A percentile compares a stretch with the other conserved stretches of the same genome.
phyloP scores from a whole-genome alignment of 2,797 vertebrate species.

The Gobio occitaniae region DNA sequence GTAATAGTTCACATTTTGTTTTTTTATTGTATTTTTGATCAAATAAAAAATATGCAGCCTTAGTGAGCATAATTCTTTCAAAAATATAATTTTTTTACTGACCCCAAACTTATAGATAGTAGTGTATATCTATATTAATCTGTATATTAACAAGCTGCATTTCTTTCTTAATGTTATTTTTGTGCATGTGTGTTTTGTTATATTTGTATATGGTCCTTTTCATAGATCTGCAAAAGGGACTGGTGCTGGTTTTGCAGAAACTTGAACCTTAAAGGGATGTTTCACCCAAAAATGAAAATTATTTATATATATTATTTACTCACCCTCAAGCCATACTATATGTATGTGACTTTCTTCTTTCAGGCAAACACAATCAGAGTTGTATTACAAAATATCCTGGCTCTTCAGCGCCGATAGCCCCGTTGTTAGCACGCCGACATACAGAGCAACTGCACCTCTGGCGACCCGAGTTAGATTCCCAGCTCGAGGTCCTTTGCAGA shows the following conservation, averaged over 20 bases:
- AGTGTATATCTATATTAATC: not conserved
- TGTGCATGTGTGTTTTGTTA: not conserved
- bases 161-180: not conserved
- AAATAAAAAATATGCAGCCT: not conserved
- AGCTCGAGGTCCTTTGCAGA: too few species aligned
- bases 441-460: too few species aligned
- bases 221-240: not conserved
- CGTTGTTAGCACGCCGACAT: too few species aligned
- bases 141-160: not conserved
- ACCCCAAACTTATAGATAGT: not conserved
- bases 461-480: too few species aligned
- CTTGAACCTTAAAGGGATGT: not conserved
- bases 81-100: not conserved
- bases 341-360: too few species aligned
- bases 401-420: too few species aligned
- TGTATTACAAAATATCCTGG: too few species aligned
- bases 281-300: too few species aligned
- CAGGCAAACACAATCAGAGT: too few species aligned
- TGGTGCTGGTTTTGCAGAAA: not conserved
- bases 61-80: not conserved
- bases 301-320: too few species aligned
- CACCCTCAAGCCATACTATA: too few species aligned
- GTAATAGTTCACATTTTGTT: not conserved
- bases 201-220: not conserved
- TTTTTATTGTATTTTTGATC: not conserved